A percentile compares a stretch with the other conserved stretches of the same genome.
These are phyloP conservation scores for Ichneumoninae sp. DNA, from an alignment of 2,888 invertebrate genomes.

Conservation along the genomic window DNA sequence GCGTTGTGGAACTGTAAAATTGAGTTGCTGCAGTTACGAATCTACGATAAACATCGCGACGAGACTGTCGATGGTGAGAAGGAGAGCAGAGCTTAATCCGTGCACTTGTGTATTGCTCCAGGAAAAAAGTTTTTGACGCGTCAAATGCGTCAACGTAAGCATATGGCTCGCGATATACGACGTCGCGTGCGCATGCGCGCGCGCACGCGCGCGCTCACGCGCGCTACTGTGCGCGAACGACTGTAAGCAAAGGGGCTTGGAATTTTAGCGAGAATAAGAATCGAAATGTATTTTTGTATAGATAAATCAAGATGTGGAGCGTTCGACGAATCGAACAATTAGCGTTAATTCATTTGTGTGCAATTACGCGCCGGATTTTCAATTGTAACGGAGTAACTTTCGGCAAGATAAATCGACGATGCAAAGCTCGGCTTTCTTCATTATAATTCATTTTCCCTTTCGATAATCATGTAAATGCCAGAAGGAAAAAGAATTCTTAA, in stretches of 20 bases:
- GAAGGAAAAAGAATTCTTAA: not conserved
- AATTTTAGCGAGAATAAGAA: too few species aligned
- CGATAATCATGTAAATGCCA: not conserved
- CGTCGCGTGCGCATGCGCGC: not conserved
- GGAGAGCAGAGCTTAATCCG: not conserved
- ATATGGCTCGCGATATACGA: not conserved
- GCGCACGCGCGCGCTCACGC: too few species aligned
- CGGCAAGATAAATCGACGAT: not conserved
- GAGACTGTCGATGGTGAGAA: not conserved
- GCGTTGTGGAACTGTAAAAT: not conserved
- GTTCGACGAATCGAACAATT: too few species aligned
- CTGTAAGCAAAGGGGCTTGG: too few species aligned
- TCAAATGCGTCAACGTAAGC: slow-evolving; percentile 43
- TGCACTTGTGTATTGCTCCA: not conserved
- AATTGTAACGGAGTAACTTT: not conserved
- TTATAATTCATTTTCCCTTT: not conserved
- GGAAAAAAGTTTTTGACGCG: slow-evolving; percentile 49
- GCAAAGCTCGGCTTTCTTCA: not conserved
- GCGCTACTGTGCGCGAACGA: too few species aligned
- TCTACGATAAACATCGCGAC: slow-evolving; percentile 24
- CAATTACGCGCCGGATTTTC: not conserved
- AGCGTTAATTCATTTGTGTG: not conserved
- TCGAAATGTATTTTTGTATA: too few species aligned
- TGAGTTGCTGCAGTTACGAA: slow-evolving; percentile 12
- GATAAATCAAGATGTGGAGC: too few species aligned